These are phyloP conservation scores for Listronotus oregonensis DNA, from an alignment of 1,140 invertebrate species.

Conservation along the genomic window DNA sequence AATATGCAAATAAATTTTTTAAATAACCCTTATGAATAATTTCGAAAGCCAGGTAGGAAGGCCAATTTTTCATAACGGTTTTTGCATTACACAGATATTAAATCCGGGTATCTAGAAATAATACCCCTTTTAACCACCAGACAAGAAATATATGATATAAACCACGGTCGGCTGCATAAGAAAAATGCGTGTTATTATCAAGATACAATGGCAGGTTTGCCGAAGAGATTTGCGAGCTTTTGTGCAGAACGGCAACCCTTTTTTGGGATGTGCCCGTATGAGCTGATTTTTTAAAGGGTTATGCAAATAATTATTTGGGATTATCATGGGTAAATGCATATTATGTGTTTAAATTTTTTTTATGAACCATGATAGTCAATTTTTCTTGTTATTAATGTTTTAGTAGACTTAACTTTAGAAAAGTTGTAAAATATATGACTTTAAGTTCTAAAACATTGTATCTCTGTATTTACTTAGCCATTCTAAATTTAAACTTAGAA, in stretches of 20 bases:
- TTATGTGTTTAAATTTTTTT: conserved; percentile 18
- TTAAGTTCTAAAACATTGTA: too few relatives aligned
- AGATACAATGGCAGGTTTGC: conserved; percentile 34
- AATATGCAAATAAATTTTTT: not conserved
- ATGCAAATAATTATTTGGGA: conserved; percentile 37
- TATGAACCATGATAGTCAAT: too few relatives aligned
- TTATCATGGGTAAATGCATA: conserved; percentile 29
- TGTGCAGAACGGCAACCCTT: conserved; percentile 15
- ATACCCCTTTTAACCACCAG: conserved; percentile 29
- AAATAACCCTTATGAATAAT: not conserved
- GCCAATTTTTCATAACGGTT: conserved; percentile 27
- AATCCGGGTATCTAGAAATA: conserved; percentile 26
- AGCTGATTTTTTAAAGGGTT: conserved; percentile 25
- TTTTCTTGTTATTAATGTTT: too few relatives aligned
- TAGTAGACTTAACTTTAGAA: too few relatives aligned
- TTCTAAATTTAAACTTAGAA: too few relatives aligned
- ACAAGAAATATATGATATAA: conserved; percentile 39
- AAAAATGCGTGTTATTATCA: conserved; percentile 36
- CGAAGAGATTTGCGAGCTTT: conserved; percentile 31
- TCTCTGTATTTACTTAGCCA: too few relatives aligned
- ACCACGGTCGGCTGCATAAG: conserved; percentile 33
- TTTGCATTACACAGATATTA: conserved; percentile 22
- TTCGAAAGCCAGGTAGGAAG: conserved; percentile 24
- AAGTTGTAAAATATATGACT: too few relatives aligned
- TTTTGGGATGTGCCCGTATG: conserved; percentile 27